Conservation (phyloP, 64 coral and sea anemone genomes). For the Astreopora myriophthalma region DNA sequence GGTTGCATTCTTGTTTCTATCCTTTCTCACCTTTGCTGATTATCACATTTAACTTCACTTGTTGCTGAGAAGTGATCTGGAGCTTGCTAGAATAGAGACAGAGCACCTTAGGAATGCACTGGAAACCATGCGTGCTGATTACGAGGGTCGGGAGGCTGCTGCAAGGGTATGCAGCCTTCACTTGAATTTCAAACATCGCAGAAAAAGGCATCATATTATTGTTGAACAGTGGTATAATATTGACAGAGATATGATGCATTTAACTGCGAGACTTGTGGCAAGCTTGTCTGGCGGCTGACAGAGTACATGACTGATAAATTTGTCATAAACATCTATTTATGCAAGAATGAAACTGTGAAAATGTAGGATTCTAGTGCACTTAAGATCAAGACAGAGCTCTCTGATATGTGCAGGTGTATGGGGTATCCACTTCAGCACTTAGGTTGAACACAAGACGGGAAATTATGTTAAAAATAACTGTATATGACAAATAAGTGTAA, state of each 20-base stretch:
- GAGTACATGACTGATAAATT: too few relatives aligned
- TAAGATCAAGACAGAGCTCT: too few relatives aligned
- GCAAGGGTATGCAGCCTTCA: slow-evolving; percentile 50
- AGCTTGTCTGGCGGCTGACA: neutral
- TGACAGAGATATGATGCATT: neutral
- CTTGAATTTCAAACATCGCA: neutral
- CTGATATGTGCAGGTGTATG: too few relatives aligned
- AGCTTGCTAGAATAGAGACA: slow-evolving; percentile 47
- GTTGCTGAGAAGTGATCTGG: slow-evolving; percentile 68
- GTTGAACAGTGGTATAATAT: too few relatives aligned
- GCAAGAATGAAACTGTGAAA: too few relatives aligned
- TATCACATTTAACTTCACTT: slow-evolving; percentile 29
- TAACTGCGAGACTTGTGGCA: neutral
- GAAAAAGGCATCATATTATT: neutral
- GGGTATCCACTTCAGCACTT: too few relatives aligned
- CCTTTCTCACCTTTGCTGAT: neutral
- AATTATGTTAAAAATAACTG: too few relatives aligned
- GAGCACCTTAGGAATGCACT: slow-evolving; percentile 86
- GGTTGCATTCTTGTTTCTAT: neutral
- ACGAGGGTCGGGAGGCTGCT: slow-evolving; percentile 63
- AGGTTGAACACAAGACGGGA: too few relatives aligned
- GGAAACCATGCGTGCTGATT: slow-evolving; percentile 79
- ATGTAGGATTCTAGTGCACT: too few relatives aligned
- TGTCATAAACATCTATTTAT: too few relatives aligned
- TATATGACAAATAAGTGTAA: too few relatives aligned